phyloP scores from a whole-genome alignment of 1,140 invertebrate genomes.

The Aethina tumida region DNA sequence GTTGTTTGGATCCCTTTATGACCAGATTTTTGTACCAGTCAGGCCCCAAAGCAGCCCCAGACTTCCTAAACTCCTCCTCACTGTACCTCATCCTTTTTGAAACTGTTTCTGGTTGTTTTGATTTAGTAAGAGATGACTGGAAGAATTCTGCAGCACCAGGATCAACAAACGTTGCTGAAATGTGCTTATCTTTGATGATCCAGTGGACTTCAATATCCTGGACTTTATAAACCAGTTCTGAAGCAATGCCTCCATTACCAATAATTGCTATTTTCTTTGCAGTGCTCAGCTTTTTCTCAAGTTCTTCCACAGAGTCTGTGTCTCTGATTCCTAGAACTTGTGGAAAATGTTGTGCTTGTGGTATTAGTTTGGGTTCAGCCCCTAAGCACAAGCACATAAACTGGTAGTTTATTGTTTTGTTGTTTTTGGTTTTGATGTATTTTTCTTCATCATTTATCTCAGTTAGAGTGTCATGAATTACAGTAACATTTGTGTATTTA shows the following conservation, averaged over 20 bases:
- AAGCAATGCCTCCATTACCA: slow-evolving; percentile 97
- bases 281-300: slow-evolving; percentile 57
- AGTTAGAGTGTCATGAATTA: slow-evolving; percentile 55
- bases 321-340: slow-evolving; percentile 84
- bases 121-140: slow-evolving; percentile 39
- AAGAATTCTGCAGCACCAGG: slow-evolving; percentile 94
- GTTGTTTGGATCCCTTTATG: slow-evolving; percentile 45
- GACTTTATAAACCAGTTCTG: slow-evolving; percentile 86
- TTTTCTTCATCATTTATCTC: slow-evolving; percentile 45
- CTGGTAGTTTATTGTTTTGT: slow-evolving; percentile 56
- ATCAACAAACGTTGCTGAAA: slow-evolving; percentile 90
- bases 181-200: slow-evolving; percentile 88
- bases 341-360: slow-evolving; percentile 46
- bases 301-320: slow-evolving; percentile 83
- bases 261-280: slow-evolving; percentile 70
- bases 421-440: slow-evolving; percentile 40
- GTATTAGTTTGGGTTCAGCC: slow-evolving; percentile 70
- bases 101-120: slow-evolving; percentile 20
- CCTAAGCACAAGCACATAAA: slow-evolving; percentile 88
- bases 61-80: slow-evolving; percentile 41
- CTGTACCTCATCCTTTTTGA: slow-evolving; percentile 62
- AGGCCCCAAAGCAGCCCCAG: slow-evolving; percentile 83
- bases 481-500: slow-evolving; percentile 47
- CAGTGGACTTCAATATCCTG: slow-evolving; percentile 79
- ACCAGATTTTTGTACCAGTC: slow-evolving; percentile 79